Conservation (phyloP, 2,113 vertebrate genomes). For the Dromas ardeola region DNA sequence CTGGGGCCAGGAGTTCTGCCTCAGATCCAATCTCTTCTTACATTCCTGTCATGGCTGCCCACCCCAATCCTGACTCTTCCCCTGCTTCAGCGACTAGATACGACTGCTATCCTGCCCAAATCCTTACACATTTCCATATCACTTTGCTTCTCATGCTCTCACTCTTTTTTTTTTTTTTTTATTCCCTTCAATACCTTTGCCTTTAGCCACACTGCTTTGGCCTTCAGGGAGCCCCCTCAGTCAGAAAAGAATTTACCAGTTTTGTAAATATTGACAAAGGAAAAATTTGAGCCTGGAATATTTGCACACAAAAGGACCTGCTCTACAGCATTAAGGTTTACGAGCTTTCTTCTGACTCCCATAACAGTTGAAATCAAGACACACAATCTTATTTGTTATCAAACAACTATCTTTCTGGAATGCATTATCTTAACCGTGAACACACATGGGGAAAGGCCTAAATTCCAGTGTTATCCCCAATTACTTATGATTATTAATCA, state of each 20-base stretch:
- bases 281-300: background rate
- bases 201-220: background rate
- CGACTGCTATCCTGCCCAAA: background rate
- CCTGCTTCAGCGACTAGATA: background rate
- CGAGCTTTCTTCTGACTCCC: background rate
- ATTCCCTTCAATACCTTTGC: background rate
- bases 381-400: background rate
- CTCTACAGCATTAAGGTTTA: background rate
- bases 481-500: background rate
- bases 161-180: too few species aligned
- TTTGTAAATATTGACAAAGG: background rate
- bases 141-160: background rate
- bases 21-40: background rate
- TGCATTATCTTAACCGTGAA: background rate
- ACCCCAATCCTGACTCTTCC: background rate
- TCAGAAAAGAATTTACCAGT: background rate
- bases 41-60: background rate
- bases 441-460: background rate
- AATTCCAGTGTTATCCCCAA: background rate
- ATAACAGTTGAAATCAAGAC: background rate
- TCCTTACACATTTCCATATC: background rate
- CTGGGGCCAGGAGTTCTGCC: background rate
- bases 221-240: background rate
- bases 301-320: background rate
- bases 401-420: background rate